phyloP scores from a whole-genome alignment of 2,797 vertebrate species.

The Diglossa cyanea region DNA sequence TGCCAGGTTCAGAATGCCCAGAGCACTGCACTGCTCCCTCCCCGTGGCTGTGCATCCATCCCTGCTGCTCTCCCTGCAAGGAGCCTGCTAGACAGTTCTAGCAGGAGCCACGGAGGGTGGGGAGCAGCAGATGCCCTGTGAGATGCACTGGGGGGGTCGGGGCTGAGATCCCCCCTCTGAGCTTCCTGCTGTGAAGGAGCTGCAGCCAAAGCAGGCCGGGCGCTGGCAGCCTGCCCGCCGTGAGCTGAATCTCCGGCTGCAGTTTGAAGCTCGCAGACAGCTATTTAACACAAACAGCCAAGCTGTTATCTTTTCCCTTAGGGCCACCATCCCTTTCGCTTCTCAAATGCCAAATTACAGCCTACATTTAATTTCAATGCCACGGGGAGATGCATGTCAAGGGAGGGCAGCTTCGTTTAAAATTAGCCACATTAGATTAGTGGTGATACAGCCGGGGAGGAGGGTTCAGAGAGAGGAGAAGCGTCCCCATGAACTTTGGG shows the following conservation, averaged over 20 bases:
- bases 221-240: slow-evolving; percentile 62
- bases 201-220: slow-evolving; percentile 22
- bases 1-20: background rate
- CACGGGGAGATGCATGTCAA: slow-evolving; percentile 63
- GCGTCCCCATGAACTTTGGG: background rate
- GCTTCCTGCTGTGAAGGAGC: slow-evolving; percentile 46
- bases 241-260: slow-evolving; percentile 58
- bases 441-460: background rate
- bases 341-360: slow-evolving; percentile 75
- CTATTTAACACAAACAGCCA: slow-evolving; percentile 73
- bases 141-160: background rate
- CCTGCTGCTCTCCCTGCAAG: background rate
- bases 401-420: slow-evolving; percentile 67
- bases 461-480: background rate
- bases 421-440: slow-evolving; percentile 63
- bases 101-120: background rate
- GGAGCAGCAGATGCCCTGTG: background rate
- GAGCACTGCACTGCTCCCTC: accelerated
- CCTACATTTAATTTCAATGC: slow-evolving; percentile 73
- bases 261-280: slow-evolving; percentile 71
- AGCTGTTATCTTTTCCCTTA: slow-evolving; percentile 75
- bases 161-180: background rate
- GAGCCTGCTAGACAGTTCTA: background rate
- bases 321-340: slow-evolving; percentile 72
- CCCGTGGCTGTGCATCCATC: background rate